These are phyloP conservation scores for Hoplostethus mediterraneus DNA, from an alignment of 2,797 vertebrate genomes.

Conservation along the genomic window DNA sequence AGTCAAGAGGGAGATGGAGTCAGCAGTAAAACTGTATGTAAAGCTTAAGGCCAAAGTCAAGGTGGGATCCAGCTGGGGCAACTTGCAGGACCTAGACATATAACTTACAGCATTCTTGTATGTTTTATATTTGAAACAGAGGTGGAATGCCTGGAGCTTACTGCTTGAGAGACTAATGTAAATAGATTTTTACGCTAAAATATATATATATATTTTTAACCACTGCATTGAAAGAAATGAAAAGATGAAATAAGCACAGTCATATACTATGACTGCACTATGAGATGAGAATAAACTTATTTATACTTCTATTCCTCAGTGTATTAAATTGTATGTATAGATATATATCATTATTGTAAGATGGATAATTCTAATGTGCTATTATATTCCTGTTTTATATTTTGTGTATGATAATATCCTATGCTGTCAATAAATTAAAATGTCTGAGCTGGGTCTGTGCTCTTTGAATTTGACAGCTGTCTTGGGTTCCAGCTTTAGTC, in stretches of 20 bases:
- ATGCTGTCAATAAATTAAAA: slow-evolving; percentile 31
- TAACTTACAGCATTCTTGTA: slow-evolving; percentile 48
- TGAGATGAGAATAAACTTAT: slow-evolving; percentile 49
- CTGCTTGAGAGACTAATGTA: slow-evolving; percentile 1
- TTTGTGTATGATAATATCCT: not conserved
- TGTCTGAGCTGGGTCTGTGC: not conserved
- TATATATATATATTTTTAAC: slow-evolving; percentile 18
- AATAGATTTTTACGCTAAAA: not conserved
- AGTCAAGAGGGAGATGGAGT: slow-evolving; percentile 96
- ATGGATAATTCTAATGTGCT: not conserved
- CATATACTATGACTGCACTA: not conserved
- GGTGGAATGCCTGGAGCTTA: not conserved
- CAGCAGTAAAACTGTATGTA: slow-evolving; percentile 90
- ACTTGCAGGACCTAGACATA: slow-evolving; percentile 91
- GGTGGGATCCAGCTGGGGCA: slow-evolving; percentile 94
- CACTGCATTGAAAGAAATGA: slow-evolving; percentile 45
- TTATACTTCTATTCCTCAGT: slow-evolving; percentile 18
- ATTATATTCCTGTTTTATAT: not conserved
- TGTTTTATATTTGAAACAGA: slow-evolving; percentile 2
- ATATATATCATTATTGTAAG: not conserved
- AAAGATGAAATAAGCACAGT: not conserved
- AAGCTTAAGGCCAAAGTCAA: slow-evolving; percentile 93
- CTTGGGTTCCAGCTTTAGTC: slow-evolving; percentile 16
- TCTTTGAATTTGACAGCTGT: not conserved
- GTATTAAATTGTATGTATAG: not conserved